Evolutionary conservation across 2,888 invertebrate species (phyloP), one percentile per base, ranked within the genome.

Genomic region (Theretra japonica): DNA sequence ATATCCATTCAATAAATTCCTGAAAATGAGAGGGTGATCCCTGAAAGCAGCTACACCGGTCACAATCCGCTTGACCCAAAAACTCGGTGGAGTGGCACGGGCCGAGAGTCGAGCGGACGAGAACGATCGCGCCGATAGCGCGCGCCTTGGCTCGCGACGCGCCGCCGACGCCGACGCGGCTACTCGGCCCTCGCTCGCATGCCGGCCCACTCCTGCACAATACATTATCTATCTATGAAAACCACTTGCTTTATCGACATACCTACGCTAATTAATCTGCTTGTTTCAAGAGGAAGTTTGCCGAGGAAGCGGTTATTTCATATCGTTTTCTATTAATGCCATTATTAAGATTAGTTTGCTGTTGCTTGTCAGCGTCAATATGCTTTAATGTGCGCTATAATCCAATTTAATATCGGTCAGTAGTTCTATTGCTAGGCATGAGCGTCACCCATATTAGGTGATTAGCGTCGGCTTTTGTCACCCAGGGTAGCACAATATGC

Each of bases 41-140:
- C 77, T 76, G 75, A 79, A 83, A 80, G 85, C 83, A 83, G 84
- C 83, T 82, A 81, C 82, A 79, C 80, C 81, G 83, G 86, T 85
- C 84, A 81, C 86, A 85, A 77, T 82, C 86, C 82, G 89, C 93
- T 93, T 93, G 93, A 93, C 93, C 93, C 90, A 93, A 87, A 91
- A 91, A 91, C 86, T 79, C 76, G 78, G 74, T 85, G 81, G 82
- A 89, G 90, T 85, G 83, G 82, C 77, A 82, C 77, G 73, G 79
- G 72, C 77, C 79, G 80, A 65, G 65, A 65, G 65, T 65, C 48
- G 80, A 80, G 79, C 75, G 74, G 76, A 72, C 79, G 77, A 77
- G 81, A 79, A 79, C 88, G 93, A 92, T 92, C 90, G 89, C 80
- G 78, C 84, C 86, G 92, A 93, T 92, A 91, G 87, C 83, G 83